These are phyloP conservation scores for Borostomias antarcticus DNA, from an alignment of 2,797 vertebrate genomes.

Conservation along the genomic window DNA sequence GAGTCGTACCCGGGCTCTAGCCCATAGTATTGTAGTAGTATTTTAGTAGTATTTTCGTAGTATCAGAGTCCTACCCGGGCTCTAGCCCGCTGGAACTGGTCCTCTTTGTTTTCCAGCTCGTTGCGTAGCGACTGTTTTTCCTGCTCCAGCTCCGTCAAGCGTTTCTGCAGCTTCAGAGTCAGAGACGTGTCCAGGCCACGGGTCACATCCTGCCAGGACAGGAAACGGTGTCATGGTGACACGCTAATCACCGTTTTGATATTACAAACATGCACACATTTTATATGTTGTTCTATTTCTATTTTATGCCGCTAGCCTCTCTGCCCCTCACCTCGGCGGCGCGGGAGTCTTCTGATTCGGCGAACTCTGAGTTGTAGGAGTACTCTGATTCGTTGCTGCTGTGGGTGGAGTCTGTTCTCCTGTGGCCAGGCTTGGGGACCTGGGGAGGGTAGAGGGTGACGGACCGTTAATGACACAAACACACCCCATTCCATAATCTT, in stretches of 20 bases:
- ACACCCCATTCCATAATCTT: background rate
- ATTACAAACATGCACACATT: background rate
- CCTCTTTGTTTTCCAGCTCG: slow-evolving; percentile 93
- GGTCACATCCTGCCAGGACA: slow-evolving; percentile 77
- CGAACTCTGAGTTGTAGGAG: slow-evolving; percentile 93
- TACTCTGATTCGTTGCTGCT: slow-evolving; percentile 99
- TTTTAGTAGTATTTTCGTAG: background rate
- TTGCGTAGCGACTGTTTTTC: slow-evolving; percentile 94
- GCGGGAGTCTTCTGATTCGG: slow-evolving; percentile 88
- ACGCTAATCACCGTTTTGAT: background rate
- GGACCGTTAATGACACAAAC: background rate
- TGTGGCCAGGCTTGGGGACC: slow-evolving; percentile 91
- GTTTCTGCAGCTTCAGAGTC: slow-evolving; percentile 97
- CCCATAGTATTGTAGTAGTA: too few species aligned
- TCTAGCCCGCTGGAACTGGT: slow-evolving; percentile 85
- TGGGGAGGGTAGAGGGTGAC: slow-evolving; percentile 17
- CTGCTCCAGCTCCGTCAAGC: slow-evolving; percentile 92
- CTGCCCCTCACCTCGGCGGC: slow-evolving; percentile 80
- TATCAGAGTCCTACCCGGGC: background rate
- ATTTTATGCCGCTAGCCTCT: background rate
- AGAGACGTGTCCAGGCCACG: slow-evolving; percentile 92
- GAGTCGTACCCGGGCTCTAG: too few species aligned
- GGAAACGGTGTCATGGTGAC: background rate
- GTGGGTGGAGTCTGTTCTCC: slow-evolving; percentile 94
- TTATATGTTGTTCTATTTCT: too few species aligned